Evolutionary conservation across 1,140 invertebrate species (phyloP), one percentile per base, ranked within the genome.

Genomic region (Eueides isabella): DNA sequence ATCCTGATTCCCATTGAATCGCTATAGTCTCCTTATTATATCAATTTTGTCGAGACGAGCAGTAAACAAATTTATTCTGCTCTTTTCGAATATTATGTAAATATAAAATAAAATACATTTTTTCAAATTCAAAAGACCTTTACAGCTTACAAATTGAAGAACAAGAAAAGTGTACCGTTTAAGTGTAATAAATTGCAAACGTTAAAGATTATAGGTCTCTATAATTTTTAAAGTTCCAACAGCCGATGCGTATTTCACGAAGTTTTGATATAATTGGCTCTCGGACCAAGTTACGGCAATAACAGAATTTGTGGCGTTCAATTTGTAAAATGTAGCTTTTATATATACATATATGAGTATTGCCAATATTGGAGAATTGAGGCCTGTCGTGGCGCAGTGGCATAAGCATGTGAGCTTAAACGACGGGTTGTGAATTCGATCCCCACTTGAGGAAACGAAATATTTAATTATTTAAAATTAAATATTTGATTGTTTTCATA

Each of bases 201-300:
- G 64, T 72, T 74, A 74, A 65, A 73, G 69, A 79, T 55, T 55
- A 55, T 55, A 55, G 48, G 48, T 74, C 68, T 68, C 44, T 69
- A 82, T 84, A 81, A 81, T 79, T 85, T 80, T 74, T 71, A 80
- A 84, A 77, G 76, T 86, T 71, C 61, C 68, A 14, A 61, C 48
- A 75, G 61, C 48, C 67, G 65, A 41, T 75, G 73, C 73, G 73
- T 70, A 75, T 71, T 69, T 74, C 68, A 68, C 73, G 30, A 79
- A 79, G 48, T 79, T 77, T 68, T 74, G 74, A 77, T 77, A 72
- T 80, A 80, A 80, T 80, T 71, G 78, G 65, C 71, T 61, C 71
- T 74, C 61, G 69, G 41, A 78, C 67, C 44, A 64, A 80, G 38
- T 80, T 80, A 77, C 75, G 71, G 76, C 70, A 67, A 77, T 74